A percentile compares a stretch with the other conserved stretches of the same genome.
Conservation (phyloP, 1,140 invertebrate genomes). For the Phortica variegata region DNA sequence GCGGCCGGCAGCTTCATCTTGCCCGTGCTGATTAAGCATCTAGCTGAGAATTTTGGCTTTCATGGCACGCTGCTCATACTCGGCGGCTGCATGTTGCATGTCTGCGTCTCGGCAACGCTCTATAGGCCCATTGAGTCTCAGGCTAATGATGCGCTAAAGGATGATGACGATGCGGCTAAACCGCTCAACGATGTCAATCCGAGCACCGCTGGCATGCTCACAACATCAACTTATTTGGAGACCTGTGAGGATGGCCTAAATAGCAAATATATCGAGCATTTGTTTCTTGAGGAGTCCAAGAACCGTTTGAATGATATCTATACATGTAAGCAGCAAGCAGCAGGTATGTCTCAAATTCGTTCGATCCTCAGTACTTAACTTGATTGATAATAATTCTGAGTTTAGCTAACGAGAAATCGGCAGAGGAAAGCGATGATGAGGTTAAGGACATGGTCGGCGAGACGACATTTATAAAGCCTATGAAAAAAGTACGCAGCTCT, state of each 20-base stretch:
- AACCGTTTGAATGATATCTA: slow-evolving; percentile 51
- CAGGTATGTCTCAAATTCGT: slow-evolving; percentile 19
- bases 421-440: slow-evolving; percentile 60
- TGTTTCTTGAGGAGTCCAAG: slow-evolving; percentile 53
- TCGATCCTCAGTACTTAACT: neutral
- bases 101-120: slow-evolving; percentile 70
- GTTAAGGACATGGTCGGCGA: slow-evolving; percentile 64
- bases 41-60: slow-evolving; percentile 68
- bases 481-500: slow-evolving; percentile 66
- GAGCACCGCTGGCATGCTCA: slow-evolving; percentile 46
- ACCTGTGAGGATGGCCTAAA: slow-evolving; percentile 42
- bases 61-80: slow-evolving; percentile 73
- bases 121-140: slow-evolving; percentile 64
- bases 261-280: slow-evolving; percentile 52
- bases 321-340: slow-evolving; percentile 29
- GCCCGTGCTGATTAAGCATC: slow-evolving; percentile 70
- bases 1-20: slow-evolving; percentile 77
- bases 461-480: slow-evolving; percentile 60
- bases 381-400: neutral
- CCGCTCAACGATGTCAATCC: slow-evolving; percentile 38
- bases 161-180: slow-evolving; percentile 27
- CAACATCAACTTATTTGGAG: slow-evolving; percentile 51
- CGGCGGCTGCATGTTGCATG: slow-evolving; percentile 76
- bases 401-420: slow-evolving; percentile 37
- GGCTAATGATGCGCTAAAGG: slow-evolving; percentile 20